phyloP scores from a whole-genome alignment of 2,113 vertebrate species.

The Pygoscelis antarcticus region DNA sequence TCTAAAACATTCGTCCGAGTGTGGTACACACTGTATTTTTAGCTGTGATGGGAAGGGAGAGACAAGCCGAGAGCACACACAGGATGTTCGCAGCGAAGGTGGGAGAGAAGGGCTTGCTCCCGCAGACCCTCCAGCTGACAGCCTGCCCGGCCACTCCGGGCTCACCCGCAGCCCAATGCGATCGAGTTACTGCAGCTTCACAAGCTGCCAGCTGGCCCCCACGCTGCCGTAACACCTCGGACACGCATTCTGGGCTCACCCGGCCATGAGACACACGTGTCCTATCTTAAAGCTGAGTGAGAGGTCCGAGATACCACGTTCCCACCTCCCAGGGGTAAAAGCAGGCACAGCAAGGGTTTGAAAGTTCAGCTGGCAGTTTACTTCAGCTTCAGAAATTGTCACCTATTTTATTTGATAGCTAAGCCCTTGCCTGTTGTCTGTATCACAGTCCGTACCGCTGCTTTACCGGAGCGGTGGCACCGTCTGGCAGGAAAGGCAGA shows the following conservation, averaged over 20 bases:
- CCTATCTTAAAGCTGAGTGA: not conserved
- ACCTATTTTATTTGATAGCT: not conserved
- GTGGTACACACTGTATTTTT: not conserved
- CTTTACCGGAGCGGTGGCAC: not conserved
- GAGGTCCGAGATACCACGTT: not conserved
- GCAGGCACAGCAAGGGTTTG: not conserved
- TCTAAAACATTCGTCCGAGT: not conserved
- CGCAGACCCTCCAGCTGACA: not conserved
- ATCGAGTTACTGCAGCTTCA: not conserved
- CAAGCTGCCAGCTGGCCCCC: not conserved
- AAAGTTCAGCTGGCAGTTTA: not conserved
- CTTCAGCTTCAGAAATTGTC: not conserved
- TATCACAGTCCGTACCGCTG: not conserved
- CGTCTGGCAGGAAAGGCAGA: not conserved
- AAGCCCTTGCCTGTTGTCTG: not conserved
- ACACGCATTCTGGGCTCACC: not conserved
- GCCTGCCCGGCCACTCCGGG: not conserved
- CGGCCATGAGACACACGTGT: not conserved
- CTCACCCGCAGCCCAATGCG: fast-evolving
- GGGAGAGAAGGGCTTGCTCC: not conserved
- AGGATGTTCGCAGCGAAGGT: fast-evolving
- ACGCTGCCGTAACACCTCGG: not conserved
- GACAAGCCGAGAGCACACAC: not conserved
- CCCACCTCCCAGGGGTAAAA: not conserved
- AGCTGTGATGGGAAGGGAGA: not conserved